Evolutionary conservation across 2,113 vertebrate species (phyloP), one percentile per base, ranked within the genome.

Genomic region (Phoxinus phoxinus): DNA sequence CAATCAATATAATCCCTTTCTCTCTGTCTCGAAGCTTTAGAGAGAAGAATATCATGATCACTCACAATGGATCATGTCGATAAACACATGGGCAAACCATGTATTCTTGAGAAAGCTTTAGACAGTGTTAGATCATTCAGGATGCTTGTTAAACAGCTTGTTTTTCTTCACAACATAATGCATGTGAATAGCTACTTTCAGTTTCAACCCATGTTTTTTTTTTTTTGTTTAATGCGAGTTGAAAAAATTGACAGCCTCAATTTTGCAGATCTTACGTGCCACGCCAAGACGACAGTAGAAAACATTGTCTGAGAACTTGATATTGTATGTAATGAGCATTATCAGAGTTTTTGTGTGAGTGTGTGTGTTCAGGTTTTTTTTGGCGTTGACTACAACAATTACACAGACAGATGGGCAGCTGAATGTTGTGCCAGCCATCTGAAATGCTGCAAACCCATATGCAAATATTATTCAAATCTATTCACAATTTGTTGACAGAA

Each of bases 401-500:
- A 86, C 85, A 87, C 83, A 87, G 86, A 87, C 90, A 90, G 88
- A 90, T 90, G 90, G 90, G 83, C 61, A 77, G 76, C 65, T 89
- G 85, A 87, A 85, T 84, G 83, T 84, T 89, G 86, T 88, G 89
- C 87, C 88, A 90, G 87, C 84, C 76, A 86, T 86, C 75, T 84
- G 76, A 88, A 89, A 88, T 74, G 67, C 88, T 48, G 79, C 86
- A 86, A 90, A 85, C 84, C 86, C 84, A 86, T 86, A 88, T 89
- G 88, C 88, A 89, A 89, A 89, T 89, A 86, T 86, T 88, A 89
- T 89, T 89, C 86, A 89, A 89, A 88, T 88, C 76, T 71, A 94
- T 93, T 94, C 93, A 87, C 93, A 93, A 94, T 94, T 92, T 93
- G 91, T 92, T 81, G 79, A 69, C 61, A 67, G 61, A 81, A 69